These are phyloP conservation scores for Xyliphius kryptos DNA, from an alignment of 2,113 vertebrate species.

Conservation along the genomic window DNA sequence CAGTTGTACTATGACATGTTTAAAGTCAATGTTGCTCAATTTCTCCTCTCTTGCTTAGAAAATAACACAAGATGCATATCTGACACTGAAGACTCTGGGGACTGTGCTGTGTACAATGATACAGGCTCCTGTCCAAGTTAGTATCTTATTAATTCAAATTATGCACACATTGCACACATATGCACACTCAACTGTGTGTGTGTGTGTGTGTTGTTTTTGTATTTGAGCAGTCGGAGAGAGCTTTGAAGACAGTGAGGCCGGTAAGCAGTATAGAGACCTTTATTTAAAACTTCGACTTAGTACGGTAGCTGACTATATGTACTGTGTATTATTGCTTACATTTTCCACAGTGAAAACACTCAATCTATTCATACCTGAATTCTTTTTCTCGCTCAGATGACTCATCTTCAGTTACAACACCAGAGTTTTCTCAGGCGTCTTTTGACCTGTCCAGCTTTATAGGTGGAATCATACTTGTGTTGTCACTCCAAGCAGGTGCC, in stretches of 20 bases:
- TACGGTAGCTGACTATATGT: too few relatives aligned
- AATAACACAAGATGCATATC: slow-evolving; percentile 46
- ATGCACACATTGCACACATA: too few relatives aligned
- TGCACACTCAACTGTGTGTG: too few relatives aligned
- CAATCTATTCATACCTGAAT: too few relatives aligned
- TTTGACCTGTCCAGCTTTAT: slow-evolving; percentile 88
- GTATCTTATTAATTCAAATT: neutral
- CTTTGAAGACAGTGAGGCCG: slow-evolving; percentile 15
- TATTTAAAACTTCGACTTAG: too few relatives aligned
- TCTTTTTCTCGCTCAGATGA: slow-evolving; percentile 18
- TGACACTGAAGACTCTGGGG: slow-evolving; percentile 35
- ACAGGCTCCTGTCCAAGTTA: slow-evolving; percentile 67
- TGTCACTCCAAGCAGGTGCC: slow-evolving; percentile 74
- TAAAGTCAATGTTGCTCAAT: too few relatives aligned
- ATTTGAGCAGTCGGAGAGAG: slow-evolving; percentile 6
- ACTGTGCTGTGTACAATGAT: slow-evolving; percentile 61
- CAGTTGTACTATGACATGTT: too few relatives aligned
- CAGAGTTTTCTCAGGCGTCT: slow-evolving; percentile 67
- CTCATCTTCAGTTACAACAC: slow-evolving; percentile 30
- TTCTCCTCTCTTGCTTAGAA: slow-evolving; percentile 24
- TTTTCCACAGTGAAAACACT: too few relatives aligned
- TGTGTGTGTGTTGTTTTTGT: too few relatives aligned
- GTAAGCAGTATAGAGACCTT: slow-evolving; percentile 18
- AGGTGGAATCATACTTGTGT: slow-evolving; percentile 79
- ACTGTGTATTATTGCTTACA: too few relatives aligned